These are phyloP conservation scores for Eupleurogrammus muticus DNA, from an alignment of 2,797 vertebrate genomes.

Conservation along the genomic window DNA sequence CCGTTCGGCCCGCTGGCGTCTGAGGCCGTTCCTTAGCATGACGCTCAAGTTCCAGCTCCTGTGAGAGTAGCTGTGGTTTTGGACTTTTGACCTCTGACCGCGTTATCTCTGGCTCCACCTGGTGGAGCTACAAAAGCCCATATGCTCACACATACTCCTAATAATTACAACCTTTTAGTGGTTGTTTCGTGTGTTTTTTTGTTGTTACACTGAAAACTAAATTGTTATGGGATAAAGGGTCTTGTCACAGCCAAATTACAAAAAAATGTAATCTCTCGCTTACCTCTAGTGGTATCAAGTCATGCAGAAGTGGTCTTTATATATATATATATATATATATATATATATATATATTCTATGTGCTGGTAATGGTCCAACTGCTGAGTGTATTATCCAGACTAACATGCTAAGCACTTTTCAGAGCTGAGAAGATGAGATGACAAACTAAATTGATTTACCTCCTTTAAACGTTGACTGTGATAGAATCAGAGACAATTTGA, in stretches of 20 bases:
- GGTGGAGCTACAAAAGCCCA: constrained; percentile 4
- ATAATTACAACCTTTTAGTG: not conserved
- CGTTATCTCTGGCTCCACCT: constrained; percentile 41
- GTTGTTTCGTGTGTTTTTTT: not conserved
- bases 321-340: too few relatives aligned
- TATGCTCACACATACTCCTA: not conserved
- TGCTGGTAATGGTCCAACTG: not conserved
- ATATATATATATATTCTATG: too few relatives aligned
- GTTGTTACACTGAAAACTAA: constrained; percentile 6
- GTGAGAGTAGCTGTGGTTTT: not conserved
- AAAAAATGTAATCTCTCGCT: constrained; percentile 1
- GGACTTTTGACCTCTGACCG: not conserved
- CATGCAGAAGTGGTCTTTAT: not conserved
- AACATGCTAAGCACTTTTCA: not conserved
- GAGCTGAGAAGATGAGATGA: not conserved
- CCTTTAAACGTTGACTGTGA: not conserved
- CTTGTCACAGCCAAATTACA: not conserved
- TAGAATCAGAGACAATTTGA: not conserved
- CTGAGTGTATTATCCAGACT: not conserved
- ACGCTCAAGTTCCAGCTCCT: not conserved
- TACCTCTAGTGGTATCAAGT: not conserved
- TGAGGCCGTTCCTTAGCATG: not conserved
- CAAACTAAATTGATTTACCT: not conserved
- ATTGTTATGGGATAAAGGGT: not conserved
- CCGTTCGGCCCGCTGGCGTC: too few relatives aligned